Evolutionary conservation across 2,113 vertebrate genomes (phyloP).

Genomic region (Daubentonia madagascariensis): DNA sequence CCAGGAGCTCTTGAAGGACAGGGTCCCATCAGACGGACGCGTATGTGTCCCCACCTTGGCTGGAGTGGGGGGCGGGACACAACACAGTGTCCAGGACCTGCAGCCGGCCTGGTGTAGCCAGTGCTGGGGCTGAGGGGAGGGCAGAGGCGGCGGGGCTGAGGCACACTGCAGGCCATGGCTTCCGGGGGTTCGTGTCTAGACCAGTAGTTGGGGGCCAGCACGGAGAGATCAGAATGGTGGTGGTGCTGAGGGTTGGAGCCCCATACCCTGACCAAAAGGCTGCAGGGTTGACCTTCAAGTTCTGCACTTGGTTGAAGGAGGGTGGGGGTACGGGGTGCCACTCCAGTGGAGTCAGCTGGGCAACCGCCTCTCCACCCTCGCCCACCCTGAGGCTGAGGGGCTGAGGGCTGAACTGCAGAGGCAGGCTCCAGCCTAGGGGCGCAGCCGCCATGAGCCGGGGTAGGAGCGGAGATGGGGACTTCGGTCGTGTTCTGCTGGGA

Average conservation of each 20-base stretch:
- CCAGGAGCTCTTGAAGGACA: not conserved
- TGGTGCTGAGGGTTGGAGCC: not conserved
- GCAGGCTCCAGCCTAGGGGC: not conserved
- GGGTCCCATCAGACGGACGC: not conserved
- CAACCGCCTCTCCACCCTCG: not conserved
- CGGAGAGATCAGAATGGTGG: not conserved
- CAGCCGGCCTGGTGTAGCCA: not conserved
- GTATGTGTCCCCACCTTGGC: not conserved
- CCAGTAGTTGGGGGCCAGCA: not conserved
- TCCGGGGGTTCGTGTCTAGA: not conserved
- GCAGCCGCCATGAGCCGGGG: not conserved
- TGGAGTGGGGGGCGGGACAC: not conserved
- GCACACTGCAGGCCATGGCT: not conserved
- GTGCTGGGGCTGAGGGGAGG: not conserved
- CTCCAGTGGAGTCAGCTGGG: not conserved
- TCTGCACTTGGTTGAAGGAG: not conserved
- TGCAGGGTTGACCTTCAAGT: not conserved
- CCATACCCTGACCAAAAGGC: not conserved
- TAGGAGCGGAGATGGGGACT: slow-evolving; percentile 22
- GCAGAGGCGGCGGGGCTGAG: not conserved
- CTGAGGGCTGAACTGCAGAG: not conserved
- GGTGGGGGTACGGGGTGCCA: not conserved
- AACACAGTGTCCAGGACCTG: not conserved
- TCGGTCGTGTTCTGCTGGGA: not conserved
- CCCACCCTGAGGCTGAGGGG: not conserved